Evolutionary conservation across 2,113 vertebrate genomes (phyloP), one percentile per base, ranked within the genome.

Genomic region (Accipiter virgatus): DNA sequence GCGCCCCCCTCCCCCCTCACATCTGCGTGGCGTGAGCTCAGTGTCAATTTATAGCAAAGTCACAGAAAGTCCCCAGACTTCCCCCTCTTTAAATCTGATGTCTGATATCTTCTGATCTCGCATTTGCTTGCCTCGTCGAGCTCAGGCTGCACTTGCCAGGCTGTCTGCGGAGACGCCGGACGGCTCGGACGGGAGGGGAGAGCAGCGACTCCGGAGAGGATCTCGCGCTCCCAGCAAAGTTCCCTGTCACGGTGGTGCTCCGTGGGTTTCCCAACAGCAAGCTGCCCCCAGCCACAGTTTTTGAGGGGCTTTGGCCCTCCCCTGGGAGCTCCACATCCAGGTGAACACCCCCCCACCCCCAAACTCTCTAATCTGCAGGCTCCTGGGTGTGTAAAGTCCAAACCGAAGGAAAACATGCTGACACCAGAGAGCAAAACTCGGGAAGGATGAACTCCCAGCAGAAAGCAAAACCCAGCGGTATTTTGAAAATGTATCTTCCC

Each of bases 341-440:
- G 34, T 16, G 50, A 85, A 23, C 47, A 38, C 10, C 53, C 58
- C 29, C 11, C 29, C 29, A 29, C 11, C 27, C 36, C 9, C 15
- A 29, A 40, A 55, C 31, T 52, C 90, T 13, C 0, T 2, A 23
- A 48, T 6, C 62, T 25, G 40, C 67, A 8, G 8, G 43, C 5
- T 71, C 27, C 42, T 0, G 0, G 16, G 3, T 8, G 14, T 3
- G 36, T 7, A 38, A 71, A 53, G 7, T 20, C 36, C 92, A 56
- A 77, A 45, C 10, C 0, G 0, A 36, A 15, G 1, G 2, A 34
- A 65, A 78, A 9, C 0, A 0, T 5, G 42, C 75, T 47, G 68
- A 47, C 1, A 1, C 6, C 86, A 22, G 22, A 16, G 26, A 71
- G 52, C 23, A 81, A 34, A 66, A 16, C 47, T 2, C 1, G 13